Conservation (phyloP, 2,888 invertebrate species). For the Melitaea athalia region DNA sequence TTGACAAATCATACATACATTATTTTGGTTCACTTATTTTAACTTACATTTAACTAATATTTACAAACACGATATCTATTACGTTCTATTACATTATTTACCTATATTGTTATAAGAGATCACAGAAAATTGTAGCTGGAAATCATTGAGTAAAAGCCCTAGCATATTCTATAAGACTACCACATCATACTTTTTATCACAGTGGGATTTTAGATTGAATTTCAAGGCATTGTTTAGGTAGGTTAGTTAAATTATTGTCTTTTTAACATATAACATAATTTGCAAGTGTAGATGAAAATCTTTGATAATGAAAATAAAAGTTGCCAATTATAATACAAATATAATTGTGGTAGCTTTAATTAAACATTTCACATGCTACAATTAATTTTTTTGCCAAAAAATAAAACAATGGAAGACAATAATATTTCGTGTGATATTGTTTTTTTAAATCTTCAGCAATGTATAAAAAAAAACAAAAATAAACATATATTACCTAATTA, state of each 20-base stretch:
- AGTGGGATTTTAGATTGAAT: conserved; percentile 70
- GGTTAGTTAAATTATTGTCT: conserved; percentile 68
- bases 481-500: conserved; percentile 60
- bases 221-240: conserved; percentile 68
- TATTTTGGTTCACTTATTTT: conserved; percentile 75
- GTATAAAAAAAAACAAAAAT: conserved; percentile 61
- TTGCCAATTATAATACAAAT: conserved; percentile 26
- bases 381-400: conserved; percentile 70
- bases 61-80: conserved; percentile 71
- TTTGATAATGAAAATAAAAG: conserved; percentile 17
- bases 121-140: conserved; percentile 84
- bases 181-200: conserved; percentile 78
- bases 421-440: conserved; percentile 40
- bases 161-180: conserved; percentile 74
- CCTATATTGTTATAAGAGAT: conserved; percentile 82
- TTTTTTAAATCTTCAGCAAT: conserved; percentile 52
- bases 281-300: conserved; percentile 20
- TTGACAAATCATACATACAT: conserved; percentile 81
- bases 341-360: conserved; percentile 61
- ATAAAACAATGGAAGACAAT: conserved; percentile 71
- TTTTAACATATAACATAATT: conserved; percentile 42
- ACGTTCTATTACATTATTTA: conserved; percentile 75
- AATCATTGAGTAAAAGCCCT: conserved; percentile 79
- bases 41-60: conserved; percentile 61
- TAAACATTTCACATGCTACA: conserved; percentile 69